phyloP scores from a whole-genome alignment of 2,797 vertebrate genomes.

The Clarias pachynema region DNA sequence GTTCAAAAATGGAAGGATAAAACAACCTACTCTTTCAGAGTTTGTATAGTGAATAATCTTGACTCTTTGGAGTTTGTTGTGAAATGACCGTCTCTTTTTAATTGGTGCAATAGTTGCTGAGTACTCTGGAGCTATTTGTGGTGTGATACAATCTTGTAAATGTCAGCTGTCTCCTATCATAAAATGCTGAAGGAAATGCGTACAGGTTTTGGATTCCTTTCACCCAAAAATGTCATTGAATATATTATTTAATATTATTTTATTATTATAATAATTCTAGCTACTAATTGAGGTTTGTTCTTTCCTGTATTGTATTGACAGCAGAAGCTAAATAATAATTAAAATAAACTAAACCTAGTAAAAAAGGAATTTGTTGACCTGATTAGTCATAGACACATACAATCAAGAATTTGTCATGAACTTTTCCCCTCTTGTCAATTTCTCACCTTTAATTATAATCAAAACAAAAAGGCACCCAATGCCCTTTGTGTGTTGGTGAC shows the following conservation, averaged over 20 bases:
- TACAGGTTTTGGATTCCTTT: conserved; percentile 62
- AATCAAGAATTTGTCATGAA: conserved; percentile 11
- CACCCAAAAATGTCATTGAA: conserved; percentile 28
- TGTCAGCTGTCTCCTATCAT: conserved; percentile 79
- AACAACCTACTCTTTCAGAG: conserved; percentile 40
- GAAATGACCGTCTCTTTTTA: conserved; percentile 67
- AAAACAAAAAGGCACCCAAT: conserved; percentile 55
- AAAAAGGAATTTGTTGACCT: background rate
- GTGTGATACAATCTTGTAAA: conserved; percentile 78
- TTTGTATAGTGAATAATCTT: conserved; percentile 63
- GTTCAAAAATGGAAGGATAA: conserved; percentile 31
- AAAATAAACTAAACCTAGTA: background rate
- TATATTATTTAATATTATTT: background rate
- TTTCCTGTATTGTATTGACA: background rate
- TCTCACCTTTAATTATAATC: conserved; percentile 56
- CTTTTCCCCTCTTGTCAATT: conserved; percentile 42
- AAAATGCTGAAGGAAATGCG: conserved; percentile 66
- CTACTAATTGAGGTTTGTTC: background rate
- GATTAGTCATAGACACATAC: background rate
- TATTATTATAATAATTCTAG: no score
- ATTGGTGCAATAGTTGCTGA: conserved; percentile 73
- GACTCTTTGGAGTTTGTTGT: conserved; percentile 67
- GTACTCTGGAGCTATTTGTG: conserved; percentile 78
- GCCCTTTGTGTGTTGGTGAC: conserved; percentile 73
- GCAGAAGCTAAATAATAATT: background rate